Conservation (phyloP, 2,888 invertebrate genomes). For the Yponomeuta sedellus region DNA sequence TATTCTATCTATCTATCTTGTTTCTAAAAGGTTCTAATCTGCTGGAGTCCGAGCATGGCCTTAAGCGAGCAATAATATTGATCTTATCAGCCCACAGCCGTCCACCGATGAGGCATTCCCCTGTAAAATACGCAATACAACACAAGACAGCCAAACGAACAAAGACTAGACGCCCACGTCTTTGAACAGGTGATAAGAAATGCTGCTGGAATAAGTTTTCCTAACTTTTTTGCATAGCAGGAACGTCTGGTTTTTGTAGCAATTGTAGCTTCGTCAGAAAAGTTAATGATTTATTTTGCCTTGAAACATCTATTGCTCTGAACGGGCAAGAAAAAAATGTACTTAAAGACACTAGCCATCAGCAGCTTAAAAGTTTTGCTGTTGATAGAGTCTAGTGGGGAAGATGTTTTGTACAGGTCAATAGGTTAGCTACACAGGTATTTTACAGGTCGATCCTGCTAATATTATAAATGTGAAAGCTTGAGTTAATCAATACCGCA, state of each 20-base stretch:
- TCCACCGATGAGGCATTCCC: conserved; percentile 27
- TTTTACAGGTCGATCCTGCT: too few relatives aligned
- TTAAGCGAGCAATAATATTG: conserved; percentile 27
- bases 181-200: background rate
- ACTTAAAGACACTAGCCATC: too few relatives aligned
- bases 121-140: conserved; percentile 32
- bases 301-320: background rate
- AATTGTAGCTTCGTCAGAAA: background rate
- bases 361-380: background rate
- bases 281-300: background rate
- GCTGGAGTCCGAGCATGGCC: too few relatives aligned
- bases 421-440: too few relatives aligned
- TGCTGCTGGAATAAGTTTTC: background rate
- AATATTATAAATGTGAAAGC: too few relatives aligned
- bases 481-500: too few relatives aligned
- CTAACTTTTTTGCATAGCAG: background rate
- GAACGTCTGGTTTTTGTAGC: background rate
- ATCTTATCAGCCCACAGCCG: conserved; percentile 28
- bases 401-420: too few relatives aligned
- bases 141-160: conserved; percentile 15
- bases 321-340: background rate
- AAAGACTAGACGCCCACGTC: conserved; percentile 10
- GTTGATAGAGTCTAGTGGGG: background rate
- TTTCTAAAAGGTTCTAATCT: too few relatives aligned
- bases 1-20: too few relatives aligned